These are phyloP conservation scores for Apodemus speciosus DNA, from an alignment of 2,113 vertebrate genomes.

Conservation along the genomic window DNA sequence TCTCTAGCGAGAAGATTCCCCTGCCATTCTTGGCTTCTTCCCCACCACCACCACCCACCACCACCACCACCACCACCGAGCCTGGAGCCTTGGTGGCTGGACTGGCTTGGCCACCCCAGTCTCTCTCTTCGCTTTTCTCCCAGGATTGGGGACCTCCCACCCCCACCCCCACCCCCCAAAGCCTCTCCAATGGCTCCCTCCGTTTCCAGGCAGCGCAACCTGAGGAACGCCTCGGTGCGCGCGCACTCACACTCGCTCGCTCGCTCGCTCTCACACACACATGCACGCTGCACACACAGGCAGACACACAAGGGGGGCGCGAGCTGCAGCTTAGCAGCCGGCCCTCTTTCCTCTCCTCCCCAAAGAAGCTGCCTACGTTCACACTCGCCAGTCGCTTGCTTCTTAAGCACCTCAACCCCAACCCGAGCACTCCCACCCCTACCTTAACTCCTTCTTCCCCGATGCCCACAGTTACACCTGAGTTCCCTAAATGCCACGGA, in stretches of 20 bases:
- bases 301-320: slow-evolving; percentile 61
- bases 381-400: slow-evolving; percentile 68
- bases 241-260: slow-evolving; percentile 47
- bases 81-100: background rate
- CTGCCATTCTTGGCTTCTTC: background rate
- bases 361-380: slow-evolving; percentile 74
- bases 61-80: too few relatives aligned
- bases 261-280: background rate
- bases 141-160: slow-evolving; percentile 66
- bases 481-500: background rate
- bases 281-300: slow-evolving; percentile 61
- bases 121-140: slow-evolving; percentile 29
- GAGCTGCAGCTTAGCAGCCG: slow-evolving; percentile 69
- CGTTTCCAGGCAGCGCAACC: slow-evolving; percentile 80
- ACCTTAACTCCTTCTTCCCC: slow-evolving; percentile 66
- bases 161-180: slow-evolving; percentile 40
- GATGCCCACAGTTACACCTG: slow-evolving; percentile 53
- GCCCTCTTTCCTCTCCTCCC: slow-evolving; percentile 57
- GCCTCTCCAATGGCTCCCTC: slow-evolving; percentile 75
- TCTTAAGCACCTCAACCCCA: slow-evolving; percentile 56
- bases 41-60: background rate
- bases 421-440: background rate
- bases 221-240: slow-evolving; percentile 80
- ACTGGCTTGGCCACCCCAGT: slow-evolving; percentile 13
- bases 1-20: background rate